Base-by-base conservation (phyloP, 37 sponge, comb jelly and placozoan species). In the Agelas oroides region DNA sequence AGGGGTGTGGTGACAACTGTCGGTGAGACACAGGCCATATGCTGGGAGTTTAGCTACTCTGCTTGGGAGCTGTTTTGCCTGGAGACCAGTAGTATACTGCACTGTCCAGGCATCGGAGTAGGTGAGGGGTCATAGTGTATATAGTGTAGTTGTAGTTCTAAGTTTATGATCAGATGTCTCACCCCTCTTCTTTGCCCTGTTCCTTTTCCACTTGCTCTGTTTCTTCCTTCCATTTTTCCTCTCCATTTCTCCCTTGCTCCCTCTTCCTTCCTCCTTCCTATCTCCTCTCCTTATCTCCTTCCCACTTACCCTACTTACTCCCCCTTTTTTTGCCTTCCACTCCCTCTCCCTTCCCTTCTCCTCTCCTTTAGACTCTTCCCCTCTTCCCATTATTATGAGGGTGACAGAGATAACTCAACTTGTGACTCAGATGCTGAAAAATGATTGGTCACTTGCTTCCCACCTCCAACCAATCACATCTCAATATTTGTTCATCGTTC, bases 21-120 rank as follows among this genome's bases (percentile, higher is more conserved):
- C 72, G 39, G 28, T 19, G 36, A 74, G 55, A 15, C 0, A 20
- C 31, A 77, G 46, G 41, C 79, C 19, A 67, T 94, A 1, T 59
- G 84, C 53, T 94, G 94, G 94, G 30, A 21, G 1, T 33, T 57
- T 25, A 13, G 28, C 21, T 90, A 76, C 64, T 94, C 94, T 23
- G 94, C 69, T 0, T 90, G 91, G 94, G 83, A 90, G 59, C 52
- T 77, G 32, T 79, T 94, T 32, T 37, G 74, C 1, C 77, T 90
- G 33, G 68, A 73, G 65, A 76, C 67, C 0, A 74, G 52, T 55
- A 59, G 32, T 14, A 71, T 89, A 39, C 81, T 94, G 37, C 76
- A 70, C 59, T 59, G 46, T 19, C 63, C 79, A 0, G 86, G 79
- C 1, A 37, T 79, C 8, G 91, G 86, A 18, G 18, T 71, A 5